These are phyloP conservation scores for Bugulina stolonifera DNA, from an alignment of 2,888 invertebrate genomes.

Conservation along the genomic window DNA sequence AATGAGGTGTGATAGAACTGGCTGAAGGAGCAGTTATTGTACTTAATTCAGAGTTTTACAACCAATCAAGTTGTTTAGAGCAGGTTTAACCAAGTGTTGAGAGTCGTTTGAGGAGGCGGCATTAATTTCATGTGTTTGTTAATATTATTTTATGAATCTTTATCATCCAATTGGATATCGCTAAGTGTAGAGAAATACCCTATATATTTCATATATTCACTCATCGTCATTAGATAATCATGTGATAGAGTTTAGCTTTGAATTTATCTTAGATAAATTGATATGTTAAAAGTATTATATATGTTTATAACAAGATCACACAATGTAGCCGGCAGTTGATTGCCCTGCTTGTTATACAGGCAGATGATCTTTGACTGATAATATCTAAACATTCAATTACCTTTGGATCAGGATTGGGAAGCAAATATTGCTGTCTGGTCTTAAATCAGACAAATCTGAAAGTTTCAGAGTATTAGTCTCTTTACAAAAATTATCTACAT, in stretches of 20 bases:
- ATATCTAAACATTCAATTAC: not conserved
- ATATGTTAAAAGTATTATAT: not conserved
- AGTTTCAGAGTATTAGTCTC: no score
- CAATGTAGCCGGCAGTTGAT: not conserved
- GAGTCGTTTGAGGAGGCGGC: not conserved
- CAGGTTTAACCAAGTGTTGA: not conserved
- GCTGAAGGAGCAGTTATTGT: not conserved
- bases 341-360: not conserved
- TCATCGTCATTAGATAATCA: no score
- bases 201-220: no score
- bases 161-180: no score
- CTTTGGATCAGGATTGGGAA: not conserved
- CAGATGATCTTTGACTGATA: not conserved
- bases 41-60: constrained; percentile 5
- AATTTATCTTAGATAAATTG: no score
- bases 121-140: not conserved
- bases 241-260: no score
- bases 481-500: no score
- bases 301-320: not conserved
- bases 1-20: not conserved
- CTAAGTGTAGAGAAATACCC: no score
- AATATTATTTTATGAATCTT: not conserved
- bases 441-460: no score
- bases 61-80: not conserved
- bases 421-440: not conserved